Base-by-base conservation (phyloP, 2,113 vertebrate genomes). In the Peromyscus californicus region DNA sequence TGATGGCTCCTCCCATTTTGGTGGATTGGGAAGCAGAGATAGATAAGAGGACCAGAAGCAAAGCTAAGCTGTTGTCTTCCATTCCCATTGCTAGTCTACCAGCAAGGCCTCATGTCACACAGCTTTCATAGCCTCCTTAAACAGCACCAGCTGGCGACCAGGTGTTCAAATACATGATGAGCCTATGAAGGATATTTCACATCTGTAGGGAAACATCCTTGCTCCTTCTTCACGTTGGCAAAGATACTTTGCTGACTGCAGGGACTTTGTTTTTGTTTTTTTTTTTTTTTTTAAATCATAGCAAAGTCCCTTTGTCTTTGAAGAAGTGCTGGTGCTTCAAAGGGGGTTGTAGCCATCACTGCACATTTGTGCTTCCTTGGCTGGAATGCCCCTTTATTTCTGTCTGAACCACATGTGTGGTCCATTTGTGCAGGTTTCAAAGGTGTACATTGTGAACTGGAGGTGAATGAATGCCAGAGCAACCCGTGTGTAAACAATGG, bases 401-500 rank as follows among this genome's bases (percentile, higher is more conserved):
- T 86, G 78, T 75, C 96, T 95, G n/a, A 96, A 67, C 72, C 74
- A 26, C 72, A 45, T 91, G 94, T 95, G 96, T 95, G 97, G 82
- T 96, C 92, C 24, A 2, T 93, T 94, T 87, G 61, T 94, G n/a
- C 98, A 99, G 99, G 99, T 92, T 99, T 99, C 96, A 98, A 98
- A 82, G 99, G 99, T 84, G 98, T 98, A 65, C 98, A 99, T 74
- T 99, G 99, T 98, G 99, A 99, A 94, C 86, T 98, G 13, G 99
- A 99, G 72, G 98, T 99, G 51, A 97, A 99, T 4, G 99, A 99
- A 95, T 99, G 99, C 97, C 97, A 98, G 90, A 99, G 99, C 97
- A 99, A 99, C 33, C 99, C 99, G 7, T 99, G 99, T 96, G 98
- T 99, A 96, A 99, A 99, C 98, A 99, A 98, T 57, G 99, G 99